Base-by-base conservation (phyloP, 2,797 vertebrate genomes). In the Xyrichtys novacula region DNA sequence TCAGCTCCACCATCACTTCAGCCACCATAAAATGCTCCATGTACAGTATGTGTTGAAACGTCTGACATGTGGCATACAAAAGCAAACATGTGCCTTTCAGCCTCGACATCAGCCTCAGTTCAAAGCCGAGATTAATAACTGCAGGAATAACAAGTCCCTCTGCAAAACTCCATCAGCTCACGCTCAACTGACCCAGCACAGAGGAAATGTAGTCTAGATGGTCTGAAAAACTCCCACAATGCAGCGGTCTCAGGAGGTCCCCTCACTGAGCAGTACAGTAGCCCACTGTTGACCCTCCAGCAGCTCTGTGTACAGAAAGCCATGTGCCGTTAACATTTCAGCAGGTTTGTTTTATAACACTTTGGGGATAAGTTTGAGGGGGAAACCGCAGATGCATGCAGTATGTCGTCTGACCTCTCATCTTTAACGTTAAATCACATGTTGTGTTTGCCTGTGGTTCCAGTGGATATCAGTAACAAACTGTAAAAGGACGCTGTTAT, bases 241-340 rank as follows among this genome's bases (percentile, higher is more conserved):
- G 60, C 56, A 5, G 29, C 5, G 0, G 55, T 64, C 85, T 65
- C 65, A 28, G 66, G 6, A 71, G 16, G 46, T 64, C 73, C 48
- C 64, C 16, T 62, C 23, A 31, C 60, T n/a, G 53, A 48, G 69
- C 43, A 74, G 67, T 61, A 84, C 85, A 87, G 90, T 71, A 81
- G 81, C 74, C 32, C 20, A 61, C 71, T 83, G 83, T 86, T 61
- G 72, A 76, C 34, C 61, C 73, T 76, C 63, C 15, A 47, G 65
- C 63, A 4, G 7, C 46, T 69, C 68, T 39, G 65, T 65, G 55
- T 26, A 72, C 64, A 40, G 23, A 36, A 60, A 73, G 79, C 70
- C 82, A 84, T 58, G 81, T 69, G 67, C 73, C 69, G 71, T 90
- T 87, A 87, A 85, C 74, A 58, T 88, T 87, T 91, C 85, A 86